Evolutionary conservation across 2,113 vertebrate species (phyloP), one percentile per base, ranked within the genome.

Genomic region (Nesospiza acunhae): DNA sequence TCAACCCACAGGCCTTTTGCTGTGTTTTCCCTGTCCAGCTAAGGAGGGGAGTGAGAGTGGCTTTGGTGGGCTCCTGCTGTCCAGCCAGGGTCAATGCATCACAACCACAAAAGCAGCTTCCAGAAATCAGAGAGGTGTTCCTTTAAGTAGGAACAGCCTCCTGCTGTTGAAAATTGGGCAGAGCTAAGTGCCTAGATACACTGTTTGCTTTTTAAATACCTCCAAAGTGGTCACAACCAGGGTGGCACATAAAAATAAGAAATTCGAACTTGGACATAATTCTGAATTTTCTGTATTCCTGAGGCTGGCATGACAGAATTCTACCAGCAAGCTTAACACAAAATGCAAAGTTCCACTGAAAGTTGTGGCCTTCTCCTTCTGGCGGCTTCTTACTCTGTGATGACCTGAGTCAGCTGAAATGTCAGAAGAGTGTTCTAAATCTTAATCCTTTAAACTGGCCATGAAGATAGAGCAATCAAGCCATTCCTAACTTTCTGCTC

Each of bases 161-260:
- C 1, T 55, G 44, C 14, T 66, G 37, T 23, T 74, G 49, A 58
- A 53, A 77, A 50, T 0, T 0, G 52, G 16, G 15, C 27, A 52
- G 53, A 52, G 30, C 31, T 21, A 19, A 33, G 56, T 49, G 39
- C 42, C 59, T 31, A 50, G 33, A 66, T 39, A 33, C 30, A 30
- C 33, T n/a, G 18, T 31, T 50, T 33, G 37, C 27, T 59, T 83
- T 53, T 39, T 26, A 49, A 49, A 50, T 49, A 42, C 8, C 9
- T 27, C 31, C 47, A 7, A 69, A 53, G 44, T 69, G 17, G 13
- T 49, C 31, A 26, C 11, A n/a, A 73, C 11, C 20, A 42, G 1
- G 4, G n/a, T 63, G 31, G 23, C 49, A 58, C 23, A 13, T 42
- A 50, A 69, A 90, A 70, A 18, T 49, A 68, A 67, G n/a, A 63